phyloP scores from a whole-genome alignment of 2,888 invertebrate species.

The Adelognathus sp. region DNA sequence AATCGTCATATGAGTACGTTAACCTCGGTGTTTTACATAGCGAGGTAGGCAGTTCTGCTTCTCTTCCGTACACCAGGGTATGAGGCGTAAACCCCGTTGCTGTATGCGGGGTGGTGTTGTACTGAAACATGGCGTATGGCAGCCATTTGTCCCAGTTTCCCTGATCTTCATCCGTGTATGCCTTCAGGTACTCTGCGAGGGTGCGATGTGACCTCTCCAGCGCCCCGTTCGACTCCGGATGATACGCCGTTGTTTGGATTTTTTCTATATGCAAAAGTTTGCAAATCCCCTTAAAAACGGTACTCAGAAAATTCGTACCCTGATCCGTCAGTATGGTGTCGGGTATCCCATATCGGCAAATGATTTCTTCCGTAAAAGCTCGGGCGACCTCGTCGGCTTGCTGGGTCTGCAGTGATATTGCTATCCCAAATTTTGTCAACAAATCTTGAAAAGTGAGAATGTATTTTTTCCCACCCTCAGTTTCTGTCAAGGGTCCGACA shows the following conservation, averaged over 20 bases:
- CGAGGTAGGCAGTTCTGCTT: slow-evolving; percentile 23
- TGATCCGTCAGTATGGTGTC: slow-evolving; percentile 57
- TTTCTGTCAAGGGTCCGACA: slow-evolving; percentile 57
- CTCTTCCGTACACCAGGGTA: slow-evolving; percentile 13
- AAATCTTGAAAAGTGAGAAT: slow-evolving; percentile 54
- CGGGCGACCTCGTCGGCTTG: slow-evolving; percentile 54
- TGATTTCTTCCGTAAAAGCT: slow-evolving; percentile 15
- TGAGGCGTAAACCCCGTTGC: slow-evolving; percentile 21
- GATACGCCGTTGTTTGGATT: slow-evolving; percentile 42
- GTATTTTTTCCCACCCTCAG: slow-evolving; percentile 49
- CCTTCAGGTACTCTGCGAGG: no score
- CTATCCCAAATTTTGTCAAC: slow-evolving; percentile 37
- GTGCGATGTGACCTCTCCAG: no score
- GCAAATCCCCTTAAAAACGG: slow-evolving; percentile 40
- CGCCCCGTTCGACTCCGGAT: no score
- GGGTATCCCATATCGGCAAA: slow-evolving; percentile 57
- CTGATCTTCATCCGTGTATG: slow-evolving; percentile 55
- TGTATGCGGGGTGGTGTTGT: no score
- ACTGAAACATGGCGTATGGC: no score
- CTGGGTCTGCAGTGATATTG: slow-evolving; percentile 44
- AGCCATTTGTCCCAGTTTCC: slow-evolving; percentile 32
- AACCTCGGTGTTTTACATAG: neutral
- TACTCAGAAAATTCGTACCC: slow-evolving; percentile 58
- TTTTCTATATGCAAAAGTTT: slow-evolving; percentile 49
- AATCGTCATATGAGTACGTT: slow-evolving; percentile 1